These are phyloP conservation scores for Isurus oxyrinchus DNA, from an alignment of 2,113 vertebrate genomes.

Conservation along the genomic window DNA sequence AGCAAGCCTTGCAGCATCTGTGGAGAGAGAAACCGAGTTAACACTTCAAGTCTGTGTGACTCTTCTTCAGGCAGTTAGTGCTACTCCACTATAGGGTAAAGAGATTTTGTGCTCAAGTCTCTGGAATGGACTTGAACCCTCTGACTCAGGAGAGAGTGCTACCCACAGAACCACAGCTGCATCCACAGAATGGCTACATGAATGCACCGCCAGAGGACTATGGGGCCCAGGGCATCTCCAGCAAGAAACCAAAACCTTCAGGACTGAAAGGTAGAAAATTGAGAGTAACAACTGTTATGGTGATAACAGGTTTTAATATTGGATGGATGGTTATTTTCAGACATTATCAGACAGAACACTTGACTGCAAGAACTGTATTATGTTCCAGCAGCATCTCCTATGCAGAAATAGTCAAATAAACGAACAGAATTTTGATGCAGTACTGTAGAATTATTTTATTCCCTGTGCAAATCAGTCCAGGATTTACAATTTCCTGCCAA, in stretches of 20 bases:
- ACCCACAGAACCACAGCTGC: neutral
- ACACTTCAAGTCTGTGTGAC: too few species aligned
- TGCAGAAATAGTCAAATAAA: slow-evolving; percentile 21
- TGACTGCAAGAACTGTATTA: neutral
- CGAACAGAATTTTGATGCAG: neutral
- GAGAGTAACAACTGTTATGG: neutral
- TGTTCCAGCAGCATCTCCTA: neutral
- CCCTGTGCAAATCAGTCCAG: neutral
- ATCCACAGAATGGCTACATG: neutral
- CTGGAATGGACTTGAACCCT: neutral
- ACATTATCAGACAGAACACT: neutral
- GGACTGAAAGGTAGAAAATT: neutral
- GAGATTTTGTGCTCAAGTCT: neutral
- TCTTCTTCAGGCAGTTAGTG: too few species aligned
- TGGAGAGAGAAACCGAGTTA: too few species aligned
- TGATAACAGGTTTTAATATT: neutral
- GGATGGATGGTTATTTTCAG: neutral
- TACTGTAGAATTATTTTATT: neutral
- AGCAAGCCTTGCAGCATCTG: too few species aligned
- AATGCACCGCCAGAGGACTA: neutral
- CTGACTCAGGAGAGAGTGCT: neutral
- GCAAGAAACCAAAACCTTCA: neutral
- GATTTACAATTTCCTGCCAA: slow-evolving; percentile 23
- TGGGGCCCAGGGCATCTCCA: neutral
- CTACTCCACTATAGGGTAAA: neutral